Percentiles rank a stretch among this genome's conserved stretches.
Evolutionary conservation across 1,140 invertebrate species (phyloP).

Genomic region (Metaphire vulgaris): DNA sequence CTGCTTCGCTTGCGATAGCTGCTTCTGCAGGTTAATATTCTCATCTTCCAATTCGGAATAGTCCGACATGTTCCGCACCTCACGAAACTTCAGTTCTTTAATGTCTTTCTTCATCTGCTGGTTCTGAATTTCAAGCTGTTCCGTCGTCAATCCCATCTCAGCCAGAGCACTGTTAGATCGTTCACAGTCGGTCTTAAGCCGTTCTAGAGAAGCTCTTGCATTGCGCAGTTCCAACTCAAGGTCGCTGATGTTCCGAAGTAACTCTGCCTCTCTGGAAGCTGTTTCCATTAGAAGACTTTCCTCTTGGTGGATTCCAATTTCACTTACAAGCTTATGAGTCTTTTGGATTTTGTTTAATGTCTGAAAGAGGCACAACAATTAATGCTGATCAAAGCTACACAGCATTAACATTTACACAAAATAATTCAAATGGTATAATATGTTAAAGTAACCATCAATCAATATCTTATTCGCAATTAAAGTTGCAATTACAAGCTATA

Average conservation of each 20-base stretch:
- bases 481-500: too few relatives aligned
- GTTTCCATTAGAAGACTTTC: constrained; percentile 87
- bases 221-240: constrained; percentile 73
- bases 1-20: constrained; percentile 72
- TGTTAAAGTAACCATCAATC: too few relatives aligned
- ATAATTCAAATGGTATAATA: too few relatives aligned
- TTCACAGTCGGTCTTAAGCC: constrained; percentile 41
- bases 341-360: constrained; percentile 89
- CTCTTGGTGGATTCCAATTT: constrained; percentile 93
- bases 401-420: background rate
- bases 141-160: constrained; percentile 68
- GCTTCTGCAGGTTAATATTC: constrained; percentile 93
- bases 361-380: too few relatives aligned
- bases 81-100: constrained; percentile 81
- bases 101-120: constrained; percentile 64
- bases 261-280: constrained; percentile 81
- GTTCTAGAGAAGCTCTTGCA: constrained; percentile 37
- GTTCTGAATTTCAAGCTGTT: constrained; percentile 66
- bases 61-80: constrained; percentile 80
- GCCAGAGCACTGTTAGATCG: constrained; percentile 31
- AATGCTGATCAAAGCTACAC: too few relatives aligned
- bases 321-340: constrained; percentile 79
- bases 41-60: constrained; percentile 96
- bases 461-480: too few relatives aligned
- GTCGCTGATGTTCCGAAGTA: constrained; percentile 81